Evolutionary conservation across 2,113 vertebrate genomes (phyloP).

Genomic region (Lepus americanus): DNA sequence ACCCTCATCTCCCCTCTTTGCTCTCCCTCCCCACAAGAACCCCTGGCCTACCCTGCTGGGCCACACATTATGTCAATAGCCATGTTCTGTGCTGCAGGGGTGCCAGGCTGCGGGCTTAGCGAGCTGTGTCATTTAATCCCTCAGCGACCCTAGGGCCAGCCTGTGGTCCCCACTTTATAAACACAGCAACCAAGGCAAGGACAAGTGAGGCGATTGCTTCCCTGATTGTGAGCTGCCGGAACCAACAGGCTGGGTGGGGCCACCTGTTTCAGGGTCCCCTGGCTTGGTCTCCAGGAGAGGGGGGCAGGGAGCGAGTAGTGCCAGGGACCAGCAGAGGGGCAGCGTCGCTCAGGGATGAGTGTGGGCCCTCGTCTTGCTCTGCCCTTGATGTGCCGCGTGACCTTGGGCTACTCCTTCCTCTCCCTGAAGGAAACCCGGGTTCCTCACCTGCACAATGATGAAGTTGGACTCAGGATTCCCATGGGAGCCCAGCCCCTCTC

Average conservation of each 20-base stretch:
- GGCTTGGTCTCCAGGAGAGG: slow-evolving; percentile 19
- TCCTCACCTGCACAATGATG: neutral
- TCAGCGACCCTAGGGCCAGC: neutral
- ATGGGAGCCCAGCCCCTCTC: neutral
- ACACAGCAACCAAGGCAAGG: neutral
- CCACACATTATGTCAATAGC: neutral
- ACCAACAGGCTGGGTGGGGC: neutral
- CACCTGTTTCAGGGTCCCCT: neutral
- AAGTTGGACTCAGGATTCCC: neutral
- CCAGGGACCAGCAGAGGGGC: neutral
- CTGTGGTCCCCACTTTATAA: neutral
- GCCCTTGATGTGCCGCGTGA: slow-evolving; percentile 12
- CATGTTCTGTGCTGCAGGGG: neutral
- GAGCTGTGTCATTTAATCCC: neutral
- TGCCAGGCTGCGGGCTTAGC: neutral
- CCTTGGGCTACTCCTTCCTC: slow-evolving; percentile 41
- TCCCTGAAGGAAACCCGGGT: neutral
- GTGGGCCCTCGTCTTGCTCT: neutral
- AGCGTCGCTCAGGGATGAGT: neutral
- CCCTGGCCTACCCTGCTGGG: neutral
- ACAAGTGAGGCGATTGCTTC: neutral
- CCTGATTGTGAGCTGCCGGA: neutral
- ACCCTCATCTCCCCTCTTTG: neutral
- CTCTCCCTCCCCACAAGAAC: neutral
- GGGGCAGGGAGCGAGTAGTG: neutral